These are phyloP conservation scores for Percopsis omiscomaycus DNA, from an alignment of 2,797 vertebrate genomes.

Conservation along the genomic window DNA sequence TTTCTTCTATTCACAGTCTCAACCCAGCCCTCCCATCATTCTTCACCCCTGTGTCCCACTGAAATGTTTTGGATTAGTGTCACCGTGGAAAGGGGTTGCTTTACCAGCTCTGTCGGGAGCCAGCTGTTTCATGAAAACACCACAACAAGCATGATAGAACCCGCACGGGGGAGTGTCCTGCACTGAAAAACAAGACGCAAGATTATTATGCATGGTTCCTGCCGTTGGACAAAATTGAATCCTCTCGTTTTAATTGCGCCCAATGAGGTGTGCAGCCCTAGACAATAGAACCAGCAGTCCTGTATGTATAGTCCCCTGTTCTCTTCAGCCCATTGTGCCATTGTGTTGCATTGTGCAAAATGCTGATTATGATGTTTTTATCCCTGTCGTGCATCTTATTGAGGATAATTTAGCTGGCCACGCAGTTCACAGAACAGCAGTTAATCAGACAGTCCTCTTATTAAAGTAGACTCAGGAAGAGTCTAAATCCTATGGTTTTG, in stretches of 20 bases:
- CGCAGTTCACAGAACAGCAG: conserved; percentile 75
- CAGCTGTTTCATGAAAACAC: conserved; percentile 75
- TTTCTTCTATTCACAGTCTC: conserved; percentile 39
- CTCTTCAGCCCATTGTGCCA: conserved; percentile 70
- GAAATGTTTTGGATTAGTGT: conserved; percentile 71
- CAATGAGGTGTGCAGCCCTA: conserved; percentile 76
- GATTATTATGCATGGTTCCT: conserved; percentile 80
- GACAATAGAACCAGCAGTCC: conserved; percentile 69
- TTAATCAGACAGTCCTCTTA: conserved; percentile 51
- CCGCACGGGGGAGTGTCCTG: conserved; percentile 73
- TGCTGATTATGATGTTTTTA: conserved; percentile 76
- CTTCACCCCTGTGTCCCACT: conserved; percentile 48
- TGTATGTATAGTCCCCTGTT: conserved; percentile 59
- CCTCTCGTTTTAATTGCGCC: conserved; percentile 84
- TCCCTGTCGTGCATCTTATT: conserved; percentile 77
- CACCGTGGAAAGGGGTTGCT: conserved; percentile 53
- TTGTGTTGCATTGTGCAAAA: conserved; percentile 74
- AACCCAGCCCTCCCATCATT: conserved; percentile 35
- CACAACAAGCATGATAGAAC: conserved; percentile 82
- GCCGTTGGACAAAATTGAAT: conserved; percentile 83
- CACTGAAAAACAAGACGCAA: conserved; percentile 77
- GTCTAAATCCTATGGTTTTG: conserved; percentile 58
- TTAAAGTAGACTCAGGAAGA: conserved; percentile 31
- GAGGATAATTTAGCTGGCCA: conserved; percentile 73
- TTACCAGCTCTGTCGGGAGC: conserved; percentile 60